Conservation (phyloP, 37 sponge, comb jelly and placozoan genomes). For the Beroe forskalii region DNA sequence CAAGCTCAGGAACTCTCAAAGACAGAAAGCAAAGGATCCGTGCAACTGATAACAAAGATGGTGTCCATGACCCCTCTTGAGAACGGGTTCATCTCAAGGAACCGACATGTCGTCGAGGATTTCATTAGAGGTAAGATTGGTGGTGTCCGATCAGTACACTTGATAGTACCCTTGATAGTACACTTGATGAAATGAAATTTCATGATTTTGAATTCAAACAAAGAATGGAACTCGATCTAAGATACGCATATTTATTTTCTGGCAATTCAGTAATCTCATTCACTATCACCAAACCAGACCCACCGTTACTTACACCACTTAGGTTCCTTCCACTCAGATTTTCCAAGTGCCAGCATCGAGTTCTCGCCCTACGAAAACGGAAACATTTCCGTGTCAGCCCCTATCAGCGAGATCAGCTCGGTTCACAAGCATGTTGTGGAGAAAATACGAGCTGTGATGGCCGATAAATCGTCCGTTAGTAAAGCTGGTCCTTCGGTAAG, state of each 20-base stretch:
- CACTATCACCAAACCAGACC: too few relatives aligned
- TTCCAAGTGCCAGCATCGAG: neutral
- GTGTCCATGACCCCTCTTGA: conserved; percentile 28
- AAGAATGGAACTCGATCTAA: too few relatives aligned
- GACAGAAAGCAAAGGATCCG: too few relatives aligned
- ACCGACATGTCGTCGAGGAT: conserved; percentile 16
- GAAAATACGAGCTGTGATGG: neutral
- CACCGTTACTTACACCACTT: neutral
- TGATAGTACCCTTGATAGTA: neutral
- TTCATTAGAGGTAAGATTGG: conserved; percentile 12
- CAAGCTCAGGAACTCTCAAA: too few relatives aligned
- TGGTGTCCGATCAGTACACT: neutral
- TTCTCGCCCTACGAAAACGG: conserved; percentile 19
- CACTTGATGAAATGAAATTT: too few relatives aligned
- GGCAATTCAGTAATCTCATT: too few relatives aligned
- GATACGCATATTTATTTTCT: too few relatives aligned
- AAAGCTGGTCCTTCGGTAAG: too few relatives aligned
- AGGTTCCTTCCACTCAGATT: neutral
- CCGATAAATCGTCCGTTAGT: neutral
- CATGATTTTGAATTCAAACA: too few relatives aligned
- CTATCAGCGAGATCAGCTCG: neutral
- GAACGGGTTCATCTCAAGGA: conserved; percentile 6
- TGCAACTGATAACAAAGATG: conserved; percentile 44
- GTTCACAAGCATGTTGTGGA: conserved; percentile 13
- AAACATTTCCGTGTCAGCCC: conserved; percentile 25